These are phyloP conservation scores for Lerema accius DNA, from an alignment of 1,140 invertebrate species.

Conservation along the genomic window DNA sequence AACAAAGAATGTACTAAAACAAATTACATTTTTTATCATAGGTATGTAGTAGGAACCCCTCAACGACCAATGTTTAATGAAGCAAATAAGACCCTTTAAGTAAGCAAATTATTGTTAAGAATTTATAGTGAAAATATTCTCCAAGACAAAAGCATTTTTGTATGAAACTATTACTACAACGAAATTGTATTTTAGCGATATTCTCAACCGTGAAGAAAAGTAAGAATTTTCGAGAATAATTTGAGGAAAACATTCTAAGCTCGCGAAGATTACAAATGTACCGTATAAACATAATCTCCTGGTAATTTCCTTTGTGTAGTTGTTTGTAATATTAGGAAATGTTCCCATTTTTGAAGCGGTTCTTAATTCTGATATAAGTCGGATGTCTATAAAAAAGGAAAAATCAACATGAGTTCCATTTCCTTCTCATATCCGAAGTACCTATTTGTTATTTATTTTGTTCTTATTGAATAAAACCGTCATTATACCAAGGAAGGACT, in stretches of 20 bases:
- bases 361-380: constrained; percentile 23
- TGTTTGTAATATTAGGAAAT: constrained; percentile 31
- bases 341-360: constrained; percentile 16
- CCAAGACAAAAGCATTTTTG: too few relatives aligned
- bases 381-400: constrained; percentile 36
- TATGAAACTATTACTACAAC: neutral
- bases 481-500: too few relatives aligned
- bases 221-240: constrained; percentile 15
- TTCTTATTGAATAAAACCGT: neutral
- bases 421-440: constrained; percentile 49
- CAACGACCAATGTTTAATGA: too few relatives aligned
- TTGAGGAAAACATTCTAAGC: constrained; percentile 12
- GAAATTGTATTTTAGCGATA: neutral
- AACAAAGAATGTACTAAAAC: too few relatives aligned
- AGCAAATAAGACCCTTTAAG: too few relatives aligned
- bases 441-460: constrained; percentile 15
- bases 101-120: too few relatives aligned
- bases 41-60: too few relatives aligned
- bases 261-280: constrained; percentile 19
- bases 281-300: constrained; percentile 29
- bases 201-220: neutral
- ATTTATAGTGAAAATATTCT: too few relatives aligned
- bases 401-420: constrained; percentile 48
- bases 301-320: constrained; percentile 32
- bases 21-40: too few relatives aligned